Base-by-base conservation (phyloP, 2,797 vertebrate genomes). In the Acanthornis magna region DNA sequence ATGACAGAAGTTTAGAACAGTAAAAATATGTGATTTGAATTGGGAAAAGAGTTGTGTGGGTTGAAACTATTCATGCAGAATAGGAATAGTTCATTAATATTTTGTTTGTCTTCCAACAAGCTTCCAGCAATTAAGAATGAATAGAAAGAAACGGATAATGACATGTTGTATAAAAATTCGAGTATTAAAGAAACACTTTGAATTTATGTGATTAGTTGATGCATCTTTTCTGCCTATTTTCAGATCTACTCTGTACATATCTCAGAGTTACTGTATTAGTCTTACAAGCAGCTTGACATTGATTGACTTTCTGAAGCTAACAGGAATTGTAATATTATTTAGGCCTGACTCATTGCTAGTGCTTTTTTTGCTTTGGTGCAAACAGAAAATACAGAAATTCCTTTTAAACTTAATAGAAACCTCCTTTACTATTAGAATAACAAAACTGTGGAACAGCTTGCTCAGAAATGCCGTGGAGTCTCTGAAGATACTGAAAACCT, bases 61-160 rank as follows among this genome's bases (percentile, higher is more conserved):
- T 65, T 92, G 88, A 53, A 70, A 79, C 58, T 89, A 72, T 93
- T 95, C 57, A 84, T 67, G 57, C n/a, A 48, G 61, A 63, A 82
- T 73, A 83, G 54, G 83, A 85, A 93, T 95, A 63, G 58, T 73
- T 94, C 91, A 91, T 96, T 95, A 93, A 87, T 92, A 72, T 93
- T 67, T 94, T 89, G 85, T 94, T 86, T 96, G 74, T 82, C 92
- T 96, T 96, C 82, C 72, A 80, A 85, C 68, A 93, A 95, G 42
- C 51, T 93, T 92, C 57, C 77, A 95, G 75, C n/a, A 96, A 95
- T 96, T 96, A 93, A 93, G 63, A 92, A 84, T 91, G 43, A 61
- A 74, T 94, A 85, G 85, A 95, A 96, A 94, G 67, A 79, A 90
- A 93, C 92, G 57, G 18, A 63, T 96, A 97, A 97, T 96, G 48